Percentiles rank a stretch among this genome's conserved stretches.
Conservation (phyloP, 1,140 invertebrate species). For the Ooceraea biroi region DNA sequence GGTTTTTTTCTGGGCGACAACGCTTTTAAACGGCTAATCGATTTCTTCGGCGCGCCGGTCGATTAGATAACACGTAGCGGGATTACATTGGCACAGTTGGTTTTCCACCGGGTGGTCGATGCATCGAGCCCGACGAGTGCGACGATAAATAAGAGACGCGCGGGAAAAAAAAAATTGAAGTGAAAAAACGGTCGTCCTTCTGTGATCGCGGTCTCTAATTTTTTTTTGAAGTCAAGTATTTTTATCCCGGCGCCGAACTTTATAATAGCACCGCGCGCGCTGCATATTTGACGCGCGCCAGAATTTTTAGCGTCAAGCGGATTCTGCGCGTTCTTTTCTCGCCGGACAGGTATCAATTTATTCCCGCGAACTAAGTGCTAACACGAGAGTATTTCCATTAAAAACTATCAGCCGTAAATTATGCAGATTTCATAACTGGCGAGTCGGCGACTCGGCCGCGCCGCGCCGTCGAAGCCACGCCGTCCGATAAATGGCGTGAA, state of each 20-base stretch:
- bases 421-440: conserved; percentile 37
- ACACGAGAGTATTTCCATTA: conserved; percentile 38
- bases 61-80: conserved; percentile 63
- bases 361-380: background rate
- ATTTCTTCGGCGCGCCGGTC: conserved; percentile 54
- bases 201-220: conserved; percentile 1
- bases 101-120: conserved; percentile 30
- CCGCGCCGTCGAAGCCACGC: background rate
- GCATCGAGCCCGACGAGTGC: conserved; percentile 20
- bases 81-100: conserved; percentile 45
- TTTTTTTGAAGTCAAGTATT: conserved; percentile 13
- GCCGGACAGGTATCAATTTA: conserved; percentile 28
- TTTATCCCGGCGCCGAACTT: background rate
- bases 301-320: conserved; percentile 3
- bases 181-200: conserved; percentile 18
- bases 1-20: conserved; percentile 50
- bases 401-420: conserved; percentile 45
- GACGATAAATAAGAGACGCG: conserved; percentile 32
- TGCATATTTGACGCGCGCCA: background rate
- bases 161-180: conserved; percentile 5
- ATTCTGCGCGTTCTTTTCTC: background rate
- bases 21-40: conserved; percentile 58
- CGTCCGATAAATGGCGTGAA: conserved; percentile 49
- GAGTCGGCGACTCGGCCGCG: conserved; percentile 32
- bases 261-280: background rate